phyloP scores from a whole-genome alignment of 2,113 vertebrate species.

The Hylia prasina region DNA sequence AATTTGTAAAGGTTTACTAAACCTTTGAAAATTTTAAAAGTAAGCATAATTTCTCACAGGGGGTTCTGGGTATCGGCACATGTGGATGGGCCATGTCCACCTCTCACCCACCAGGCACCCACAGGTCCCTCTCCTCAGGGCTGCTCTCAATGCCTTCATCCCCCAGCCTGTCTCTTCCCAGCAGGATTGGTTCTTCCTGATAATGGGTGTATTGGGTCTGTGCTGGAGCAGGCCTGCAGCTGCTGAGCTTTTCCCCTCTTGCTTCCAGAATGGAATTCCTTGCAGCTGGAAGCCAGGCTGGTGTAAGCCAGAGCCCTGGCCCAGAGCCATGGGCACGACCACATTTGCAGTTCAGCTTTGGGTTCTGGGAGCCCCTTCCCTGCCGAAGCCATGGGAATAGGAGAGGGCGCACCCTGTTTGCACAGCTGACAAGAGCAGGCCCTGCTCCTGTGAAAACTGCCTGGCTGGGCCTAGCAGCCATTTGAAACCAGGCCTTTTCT shows the following conservation, averaged over 20 bases:
- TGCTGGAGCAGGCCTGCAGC: background rate
- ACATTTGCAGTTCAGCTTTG: fast-evolving
- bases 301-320: fast-evolving
- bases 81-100: no score
- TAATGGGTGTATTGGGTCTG: fast-evolving
- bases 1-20: no score
- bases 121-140: background rate
- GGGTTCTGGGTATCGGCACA: background rate
- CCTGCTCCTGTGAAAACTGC: background rate
- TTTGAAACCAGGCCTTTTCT: background rate
- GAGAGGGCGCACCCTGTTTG: background rate
- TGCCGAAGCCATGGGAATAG: fast-evolving
- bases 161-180: background rate
- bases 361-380: background rate
- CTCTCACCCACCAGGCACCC: background rate
- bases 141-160: background rate
- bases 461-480: no score
- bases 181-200: fast-evolving
- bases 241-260: background rate
- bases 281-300: background rate
- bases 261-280: background rate
- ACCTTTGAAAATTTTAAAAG: no score
- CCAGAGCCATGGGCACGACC: fast-evolving
- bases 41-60: background rate
- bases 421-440: no score